Base-by-base conservation (phyloP, 1,140 invertebrate genomes). In the Eubasilissa regina region DNA sequence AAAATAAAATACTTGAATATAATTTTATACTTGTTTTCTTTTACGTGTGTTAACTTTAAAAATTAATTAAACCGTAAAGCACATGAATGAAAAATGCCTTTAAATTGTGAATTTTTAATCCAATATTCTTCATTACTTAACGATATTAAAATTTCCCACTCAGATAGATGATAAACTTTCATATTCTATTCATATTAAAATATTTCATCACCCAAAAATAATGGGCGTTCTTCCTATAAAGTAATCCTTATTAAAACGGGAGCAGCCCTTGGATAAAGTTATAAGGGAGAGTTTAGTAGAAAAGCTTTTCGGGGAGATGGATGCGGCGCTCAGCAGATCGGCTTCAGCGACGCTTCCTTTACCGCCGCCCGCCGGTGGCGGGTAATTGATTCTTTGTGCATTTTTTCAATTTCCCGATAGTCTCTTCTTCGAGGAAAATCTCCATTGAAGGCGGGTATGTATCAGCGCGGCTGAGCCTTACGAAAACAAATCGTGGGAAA, bases 331-430 rank as follows among this genome's bases (percentile, higher is more conserved):
- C 21, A n/a, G 25, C 58, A n/a, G 1, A 35, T 35, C n/a, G 25
- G 25, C 25, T 35, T 6, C 25, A 35, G 25, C 25, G 25, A 6
- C 25, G 6, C 1, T 6, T 35, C 25, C 25, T 35, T 35, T 35
- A 35, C 25, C 35, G n/a, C 66, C 74, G 47, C 75, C 43, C 45
- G 35, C 4, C 56, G 60, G 60, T 19, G 0, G 15, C 47, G 44
- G 64, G 79, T 74, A 80, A 80, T 80, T 80, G 75, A 77, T 80
- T 80, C 68, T 73, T 74, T 66, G 60, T 75, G 64, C 55, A 55
- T 53, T 74, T 66, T 60, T 73, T 72, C 68, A 51, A 77, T 73
- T 73, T 25, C 19, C 44, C 55, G 35, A 51, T 66, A 17, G 19
- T 15, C 47, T 51, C 19, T 55, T 48, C 7, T 51, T 73, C 15